These are phyloP conservation scores for Campylomormyrus tamandua DNA, from an alignment of 2,113 vertebrate species.

Conservation along the genomic window DNA sequence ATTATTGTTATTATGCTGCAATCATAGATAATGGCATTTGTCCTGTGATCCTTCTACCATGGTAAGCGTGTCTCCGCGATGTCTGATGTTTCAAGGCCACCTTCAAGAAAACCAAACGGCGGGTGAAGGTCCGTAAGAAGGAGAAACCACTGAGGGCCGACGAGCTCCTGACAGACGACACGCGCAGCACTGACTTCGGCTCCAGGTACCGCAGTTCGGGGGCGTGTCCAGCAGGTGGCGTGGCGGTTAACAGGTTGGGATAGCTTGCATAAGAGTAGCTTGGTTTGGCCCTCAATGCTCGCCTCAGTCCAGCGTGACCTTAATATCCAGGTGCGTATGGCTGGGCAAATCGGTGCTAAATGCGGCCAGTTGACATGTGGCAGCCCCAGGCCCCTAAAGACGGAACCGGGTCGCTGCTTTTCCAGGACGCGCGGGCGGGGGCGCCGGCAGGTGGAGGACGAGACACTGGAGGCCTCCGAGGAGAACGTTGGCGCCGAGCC, in stretches of 20 bases:
- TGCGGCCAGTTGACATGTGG: not conserved
- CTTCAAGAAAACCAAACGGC: slow-evolving; percentile 78
- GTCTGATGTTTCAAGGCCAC: slow-evolving; percentile 46
- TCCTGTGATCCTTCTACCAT: not conserved
- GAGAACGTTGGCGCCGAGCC: not conserved
- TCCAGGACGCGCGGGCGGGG: slow-evolving; percentile 60
- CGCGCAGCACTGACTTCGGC: slow-evolving; percentile 68
- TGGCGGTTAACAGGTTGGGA: not conserved
- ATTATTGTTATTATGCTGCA: not conserved
- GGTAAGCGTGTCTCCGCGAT: not conserved
- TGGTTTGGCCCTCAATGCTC: not conserved
- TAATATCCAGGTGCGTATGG: not conserved
- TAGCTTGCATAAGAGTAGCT: not conserved
- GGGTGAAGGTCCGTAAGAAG: slow-evolving; percentile 80
- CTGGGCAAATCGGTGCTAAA: not conserved
- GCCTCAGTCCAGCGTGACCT: not conserved
- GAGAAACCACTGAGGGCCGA: slow-evolving; percentile 51
- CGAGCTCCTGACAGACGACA: slow-evolving; percentile 56
- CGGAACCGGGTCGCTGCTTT: not conserved
- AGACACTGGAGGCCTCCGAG: not conserved
- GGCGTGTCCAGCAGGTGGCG: not conserved
- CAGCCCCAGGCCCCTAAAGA: not conserved
- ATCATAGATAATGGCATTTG: not conserved
- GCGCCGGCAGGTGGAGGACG: slow-evolving; percentile 22
- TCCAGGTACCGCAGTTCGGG: slow-evolving; percentile 56